Conservation (phyloP, 2,113 vertebrate genomes). For the Podocnemis expansa region DNA sequence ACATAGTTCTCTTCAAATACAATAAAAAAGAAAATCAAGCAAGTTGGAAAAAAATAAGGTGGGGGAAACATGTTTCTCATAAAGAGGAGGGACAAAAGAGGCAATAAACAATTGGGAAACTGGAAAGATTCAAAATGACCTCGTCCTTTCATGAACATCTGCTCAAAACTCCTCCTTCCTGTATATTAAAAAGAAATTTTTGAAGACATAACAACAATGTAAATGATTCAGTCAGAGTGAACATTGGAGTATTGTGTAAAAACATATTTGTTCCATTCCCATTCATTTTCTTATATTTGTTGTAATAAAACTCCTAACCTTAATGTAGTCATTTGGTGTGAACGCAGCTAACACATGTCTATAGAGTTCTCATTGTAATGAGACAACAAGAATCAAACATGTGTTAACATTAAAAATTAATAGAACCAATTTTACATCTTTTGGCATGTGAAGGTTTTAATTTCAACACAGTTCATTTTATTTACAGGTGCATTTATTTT, state of each 20-base stretch:
- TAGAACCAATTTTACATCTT: not conserved
- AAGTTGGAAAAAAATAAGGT: not conserved
- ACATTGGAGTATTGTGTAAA: slow-evolving; percentile 14
- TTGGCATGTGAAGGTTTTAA: slow-evolving; percentile 26
- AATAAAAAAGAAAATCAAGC: not conserved
- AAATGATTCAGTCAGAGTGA: not conserved
- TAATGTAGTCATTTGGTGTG: not conserved
- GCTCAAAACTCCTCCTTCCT: not conserved
- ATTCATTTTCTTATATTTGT: slow-evolving; percentile 24
- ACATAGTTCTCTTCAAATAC: not conserved
- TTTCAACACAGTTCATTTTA: slow-evolving; percentile 31
- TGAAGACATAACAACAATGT: not conserved
- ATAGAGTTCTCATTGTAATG: not conserved
- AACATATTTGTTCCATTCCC: slow-evolving; percentile 3
- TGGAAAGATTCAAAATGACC: not conserved
- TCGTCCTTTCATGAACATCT: not conserved
- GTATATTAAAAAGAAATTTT: not conserved
- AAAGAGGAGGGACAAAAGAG: not conserved
- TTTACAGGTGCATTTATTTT: slow-evolving; percentile 31
- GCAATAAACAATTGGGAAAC: not conserved
- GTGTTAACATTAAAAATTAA: not conserved
- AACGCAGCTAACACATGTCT: not conserved
- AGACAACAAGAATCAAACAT: not conserved
- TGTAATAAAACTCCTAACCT: not conserved
- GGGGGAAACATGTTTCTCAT: not conserved